Conservation (phyloP, 2,797 vertebrate species). For the Poeciliopsis infans region DNA sequence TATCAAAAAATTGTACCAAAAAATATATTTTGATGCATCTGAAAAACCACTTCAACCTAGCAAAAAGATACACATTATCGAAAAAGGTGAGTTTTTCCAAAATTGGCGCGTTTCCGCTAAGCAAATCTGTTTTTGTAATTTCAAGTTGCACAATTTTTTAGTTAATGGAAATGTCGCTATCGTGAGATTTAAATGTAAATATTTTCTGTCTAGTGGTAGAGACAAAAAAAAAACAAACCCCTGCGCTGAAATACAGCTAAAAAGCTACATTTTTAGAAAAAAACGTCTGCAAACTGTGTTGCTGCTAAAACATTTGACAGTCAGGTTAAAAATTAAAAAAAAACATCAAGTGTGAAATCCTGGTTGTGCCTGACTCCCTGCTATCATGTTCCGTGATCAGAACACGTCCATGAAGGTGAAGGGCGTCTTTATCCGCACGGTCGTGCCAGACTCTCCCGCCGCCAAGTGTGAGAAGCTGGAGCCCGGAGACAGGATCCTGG, state of each 20-base stretch:
- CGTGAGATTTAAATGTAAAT: too few relatives aligned
- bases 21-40: too few relatives aligned
- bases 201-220: background rate
- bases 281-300: background rate
- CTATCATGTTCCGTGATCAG: slow-evolving; percentile 48
- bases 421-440: slow-evolving; percentile 79
- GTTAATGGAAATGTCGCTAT: too few relatives aligned
- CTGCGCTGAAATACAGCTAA: background rate
- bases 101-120: too few relatives aligned
- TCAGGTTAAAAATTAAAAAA: background rate
- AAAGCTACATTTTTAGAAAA: background rate
- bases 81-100: too few relatives aligned
- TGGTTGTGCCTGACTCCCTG: background rate
- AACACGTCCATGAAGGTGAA: slow-evolving; percentile 66
- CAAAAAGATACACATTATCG: too few relatives aligned
- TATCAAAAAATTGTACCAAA: too few relatives aligned
- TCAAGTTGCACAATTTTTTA: too few relatives aligned
- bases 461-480: slow-evolving; percentile 69
- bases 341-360: background rate
- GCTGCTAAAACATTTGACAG: background rate
- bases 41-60: too few relatives aligned
- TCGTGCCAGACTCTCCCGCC: slow-evolving; percentile 81
- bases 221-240: background rate
- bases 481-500: slow-evolving; percentile 82
- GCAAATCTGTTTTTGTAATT: too few relatives aligned